Evolutionary conservation across 2,797 vertebrate species (phyloP), one percentile per base, ranked within the genome.

Genomic region (Helarctos malayanus): DNA sequence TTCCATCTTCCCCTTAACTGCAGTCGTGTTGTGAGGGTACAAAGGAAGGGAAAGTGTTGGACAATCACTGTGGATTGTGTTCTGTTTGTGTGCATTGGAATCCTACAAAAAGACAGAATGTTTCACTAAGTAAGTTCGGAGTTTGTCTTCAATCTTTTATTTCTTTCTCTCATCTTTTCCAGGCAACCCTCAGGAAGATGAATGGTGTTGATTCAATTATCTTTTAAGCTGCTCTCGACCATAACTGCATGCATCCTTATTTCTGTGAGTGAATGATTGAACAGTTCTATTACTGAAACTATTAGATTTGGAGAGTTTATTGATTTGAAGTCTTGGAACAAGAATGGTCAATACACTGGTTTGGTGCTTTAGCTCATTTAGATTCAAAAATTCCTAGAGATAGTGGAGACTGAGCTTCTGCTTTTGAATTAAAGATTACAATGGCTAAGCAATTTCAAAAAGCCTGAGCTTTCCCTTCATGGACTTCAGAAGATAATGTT

Each of bases 251-350:
- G 63, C 45, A 84, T 89, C 15, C 94, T 96, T 75, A 89, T 96
- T 94, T 89, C 86, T 95, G 75, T 49, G 94, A 96, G 88, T 65
- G 95, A 94, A 90, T 93, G 89, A 97, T 32, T 41, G 71, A 97
- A 71, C 68, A 96, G 57, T 78, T 97, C 89, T 82, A 89, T 96
- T 91, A 78, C 94, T 79, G 88, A 95, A 95, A 93, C 83, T 90
- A 79, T 96, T 98, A 95, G 83, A 96, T 91, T 95, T 76, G 68
- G 89, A 96, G 86, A 88, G 89, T 27, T 45, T 97, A 96, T 97
- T 92, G 97, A 98, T 96, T 91, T 73, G 25, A 69, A 82, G 65
- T 88, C 97, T 84, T 87, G 54, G 76, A 90, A 82, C 76, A 96
- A 94, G 76, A 90, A 91, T 96, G 71, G 84, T 96, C 94, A 97